Percentiles rank a stretch among this genome's conserved stretches.
phyloP scores from a whole-genome alignment of 1,140 invertebrate genomes.

The Spodoptera frugiperda region DNA sequence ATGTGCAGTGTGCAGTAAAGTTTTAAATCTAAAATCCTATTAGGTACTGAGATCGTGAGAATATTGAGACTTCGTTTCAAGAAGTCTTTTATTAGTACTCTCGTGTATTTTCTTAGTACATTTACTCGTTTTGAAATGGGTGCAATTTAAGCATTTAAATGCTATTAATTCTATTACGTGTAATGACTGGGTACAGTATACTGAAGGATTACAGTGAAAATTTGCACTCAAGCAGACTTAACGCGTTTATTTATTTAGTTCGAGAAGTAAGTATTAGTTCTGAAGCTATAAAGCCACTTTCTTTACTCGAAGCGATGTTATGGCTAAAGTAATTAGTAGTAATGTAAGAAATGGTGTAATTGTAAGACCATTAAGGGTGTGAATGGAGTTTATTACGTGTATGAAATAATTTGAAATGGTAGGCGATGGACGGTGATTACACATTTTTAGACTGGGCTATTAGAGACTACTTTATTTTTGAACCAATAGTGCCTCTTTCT shows the following conservation, averaged over 20 bases:
- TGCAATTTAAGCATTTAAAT: slow-evolving; percentile 30
- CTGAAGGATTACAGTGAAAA: slow-evolving; percentile 25
- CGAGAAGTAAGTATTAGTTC: background rate
- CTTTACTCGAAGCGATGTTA: too few species aligned
- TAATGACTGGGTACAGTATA: slow-evolving; percentile 11
- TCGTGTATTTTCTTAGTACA: slow-evolving; percentile 1
- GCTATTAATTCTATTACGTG: slow-evolving; percentile 33
- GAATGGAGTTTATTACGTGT: too few species aligned
- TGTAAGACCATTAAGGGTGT: too few species aligned
- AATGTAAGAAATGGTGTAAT: too few species aligned
- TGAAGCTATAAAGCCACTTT: too few species aligned
- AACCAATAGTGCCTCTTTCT: too few species aligned
- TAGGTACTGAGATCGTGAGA: background rate
- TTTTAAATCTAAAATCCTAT: slow-evolving; percentile 3
- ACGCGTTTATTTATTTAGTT: slow-evolving; percentile 14
- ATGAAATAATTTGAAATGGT: too few species aligned
- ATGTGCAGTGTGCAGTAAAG: background rate
- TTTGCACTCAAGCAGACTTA: background rate
- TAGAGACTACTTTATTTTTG: too few species aligned
- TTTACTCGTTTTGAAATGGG: slow-evolving; percentile 1
- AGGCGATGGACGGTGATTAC: too few species aligned
- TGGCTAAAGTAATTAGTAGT: too few species aligned
- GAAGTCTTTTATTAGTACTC: slow-evolving; percentile 12
- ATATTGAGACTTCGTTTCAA: slow-evolving; percentile 5
- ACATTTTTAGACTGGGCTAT: too few species aligned